Evolutionary conservation across 2,113 vertebrate species (phyloP).

Genomic region (Leptocoma aspasia): DNA sequence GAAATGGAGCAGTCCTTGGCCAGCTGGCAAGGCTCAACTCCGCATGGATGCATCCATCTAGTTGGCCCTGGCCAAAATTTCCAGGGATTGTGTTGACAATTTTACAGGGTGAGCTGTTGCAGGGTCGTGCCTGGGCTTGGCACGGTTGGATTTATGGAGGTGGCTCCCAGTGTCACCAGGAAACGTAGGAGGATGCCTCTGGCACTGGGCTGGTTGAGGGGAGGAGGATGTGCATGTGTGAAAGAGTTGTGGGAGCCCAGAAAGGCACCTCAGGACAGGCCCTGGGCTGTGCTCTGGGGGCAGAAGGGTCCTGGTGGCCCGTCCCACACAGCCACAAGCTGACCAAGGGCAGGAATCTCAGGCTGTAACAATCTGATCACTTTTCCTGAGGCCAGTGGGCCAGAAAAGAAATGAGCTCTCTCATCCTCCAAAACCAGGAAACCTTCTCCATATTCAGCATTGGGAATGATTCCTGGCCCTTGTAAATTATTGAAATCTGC

Average conservation of each 20-base stretch:
- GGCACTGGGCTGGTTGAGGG: not conserved
- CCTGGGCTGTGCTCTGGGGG: not conserved
- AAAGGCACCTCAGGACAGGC: not conserved
- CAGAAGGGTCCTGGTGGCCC: not conserved
- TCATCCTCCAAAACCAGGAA: not conserved
- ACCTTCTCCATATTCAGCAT: not conserved
- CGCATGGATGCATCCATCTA: fast-evolving
- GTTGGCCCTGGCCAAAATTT: not conserved
- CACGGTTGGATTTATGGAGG: not conserved
- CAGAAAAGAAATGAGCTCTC: not conserved
- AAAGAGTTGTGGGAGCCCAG: not conserved
- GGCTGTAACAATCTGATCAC: not conserved
- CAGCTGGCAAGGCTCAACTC: not conserved
- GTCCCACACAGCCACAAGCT: not conserved
- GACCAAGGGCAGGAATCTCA: not conserved
- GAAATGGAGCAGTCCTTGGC: not conserved
- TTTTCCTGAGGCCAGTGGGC: not conserved
- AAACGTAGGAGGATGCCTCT: not conserved
- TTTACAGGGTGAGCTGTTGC: not conserved
- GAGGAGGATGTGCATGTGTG: not conserved
- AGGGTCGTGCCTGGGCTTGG: not conserved
- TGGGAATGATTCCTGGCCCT: not conserved
- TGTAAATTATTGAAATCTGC: not conserved
- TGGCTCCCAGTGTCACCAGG: not conserved
- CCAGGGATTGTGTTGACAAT: not conserved